Base-by-base conservation (phyloP, 2,113 vertebrate species). In the Circaetus cinerascens region DNA sequence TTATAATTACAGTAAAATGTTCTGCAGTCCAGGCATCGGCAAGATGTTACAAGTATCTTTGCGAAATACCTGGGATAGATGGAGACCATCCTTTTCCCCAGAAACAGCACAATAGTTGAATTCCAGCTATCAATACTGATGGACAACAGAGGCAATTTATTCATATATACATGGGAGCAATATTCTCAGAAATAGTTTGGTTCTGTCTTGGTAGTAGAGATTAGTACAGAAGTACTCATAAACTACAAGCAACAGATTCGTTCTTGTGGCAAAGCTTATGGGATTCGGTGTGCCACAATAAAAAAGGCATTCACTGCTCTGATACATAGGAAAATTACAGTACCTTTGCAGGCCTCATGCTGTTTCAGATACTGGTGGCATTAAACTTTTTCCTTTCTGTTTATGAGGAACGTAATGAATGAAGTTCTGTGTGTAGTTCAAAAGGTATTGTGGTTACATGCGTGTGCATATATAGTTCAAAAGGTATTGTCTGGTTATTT, bases 401-500 rank as follows among this genome's bases (percentile, higher is more conserved):
- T 86, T 43, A 36, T 90, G 62, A 85, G 20, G 51, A 88, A 34
- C 0, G 0, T 87, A 90, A 89, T 97, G 94, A 96, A 94, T 96
- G 84, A 97, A 95, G 36, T 94, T 76, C 87, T 80, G 66, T 96
- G 59, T 45, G 62, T 82, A 72, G 55, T 92, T 91, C 59, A 86
- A 72, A 95, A 92, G 86, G 57, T 79, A 62, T 96, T 83, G 55
- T 93, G 90, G 38, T 48, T 86, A 60, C 23, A 62, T 87, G 60
- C 2, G 0, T 60, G 57, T 56, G 51, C 51, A n/a, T 69, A 12
- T 80, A 14, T 82, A 86, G 67, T 94, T 91, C 71, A 92, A 95
- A 95, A 94, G 89, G 71, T 83, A 79, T 97, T 86, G 78, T 96
- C 83, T 85, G 68, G 38, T 64, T 95, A 74, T 51, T 97, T 97